phyloP scores from a whole-genome alignment of 2,888 invertebrate genomes.

The Pseudococcus viburni region DNA sequence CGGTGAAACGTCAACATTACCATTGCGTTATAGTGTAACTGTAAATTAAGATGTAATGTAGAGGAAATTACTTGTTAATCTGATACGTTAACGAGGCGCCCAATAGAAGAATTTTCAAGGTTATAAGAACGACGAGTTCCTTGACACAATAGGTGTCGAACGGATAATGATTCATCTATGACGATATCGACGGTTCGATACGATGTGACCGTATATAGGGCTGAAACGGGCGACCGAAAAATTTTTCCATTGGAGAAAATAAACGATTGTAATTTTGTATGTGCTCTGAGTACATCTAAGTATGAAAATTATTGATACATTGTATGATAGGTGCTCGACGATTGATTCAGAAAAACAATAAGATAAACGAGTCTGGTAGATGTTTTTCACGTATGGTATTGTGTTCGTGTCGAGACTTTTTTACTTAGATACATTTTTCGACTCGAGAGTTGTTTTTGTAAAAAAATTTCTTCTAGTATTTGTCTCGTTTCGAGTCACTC shows the following conservation, averaged over 20 bases:
- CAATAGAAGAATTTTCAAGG: slow-evolving; percentile 42
- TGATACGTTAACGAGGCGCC: slow-evolving; percentile 38
- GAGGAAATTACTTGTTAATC: slow-evolving; percentile 57
- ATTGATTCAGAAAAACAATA: neutral
- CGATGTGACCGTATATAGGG: neutral
- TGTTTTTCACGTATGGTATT: neutral
- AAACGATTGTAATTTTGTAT: neutral
- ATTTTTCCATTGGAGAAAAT: neutral
- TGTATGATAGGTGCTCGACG: neutral
- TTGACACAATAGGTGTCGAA: slow-evolving; percentile 35
- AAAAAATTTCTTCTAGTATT: neutral
- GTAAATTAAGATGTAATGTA: slow-evolving; percentile 55
- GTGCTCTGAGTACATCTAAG: neutral
- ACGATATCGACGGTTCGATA: neutral
- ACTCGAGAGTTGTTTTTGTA: neutral
- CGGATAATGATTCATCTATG: slow-evolving; percentile 44
- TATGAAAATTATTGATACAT: neutral
- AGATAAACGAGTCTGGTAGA: neutral
- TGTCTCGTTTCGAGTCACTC: neutral
- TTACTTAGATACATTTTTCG: neutral
- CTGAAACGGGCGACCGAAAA: neutral
- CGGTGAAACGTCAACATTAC: slow-evolving; percentile 33
- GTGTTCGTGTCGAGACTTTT: too few relatives aligned
- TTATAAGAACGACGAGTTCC: slow-evolving; percentile 38
- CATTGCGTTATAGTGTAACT: slow-evolving; percentile 38